Conservation (phyloP, 2,888 invertebrate genomes). For the Arge pagana region DNA sequence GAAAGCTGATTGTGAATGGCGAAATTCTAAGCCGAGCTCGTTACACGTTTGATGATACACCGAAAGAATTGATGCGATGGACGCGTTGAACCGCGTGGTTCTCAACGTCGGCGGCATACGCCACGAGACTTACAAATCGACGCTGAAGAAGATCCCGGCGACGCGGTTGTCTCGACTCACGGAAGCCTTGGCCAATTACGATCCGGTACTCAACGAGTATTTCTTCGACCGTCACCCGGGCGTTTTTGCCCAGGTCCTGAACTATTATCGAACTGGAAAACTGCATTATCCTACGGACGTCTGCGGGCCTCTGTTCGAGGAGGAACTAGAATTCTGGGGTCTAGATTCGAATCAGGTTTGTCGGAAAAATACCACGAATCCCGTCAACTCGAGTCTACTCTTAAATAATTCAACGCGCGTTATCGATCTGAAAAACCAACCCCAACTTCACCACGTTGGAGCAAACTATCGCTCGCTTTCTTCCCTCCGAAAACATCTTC, state of each 20-base stretch:
- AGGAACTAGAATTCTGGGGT: slow-evolving; percentile 96
- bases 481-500: too few species aligned
- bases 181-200: slow-evolving; percentile 86
- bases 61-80: slow-evolving; percentile 62
- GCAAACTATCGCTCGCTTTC: too few species aligned
- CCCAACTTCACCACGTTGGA: too few species aligned
- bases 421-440: too few species aligned
- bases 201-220: slow-evolving; percentile 87
- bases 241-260: slow-evolving; percentile 87
- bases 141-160: slow-evolving; percentile 88
- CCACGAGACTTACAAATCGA: slow-evolving; percentile 78
- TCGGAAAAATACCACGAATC: too few species aligned
- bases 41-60: slow-evolving; percentile 3
- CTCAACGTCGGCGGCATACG: slow-evolving; percentile 90
- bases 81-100: slow-evolving; percentile 92
- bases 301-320: slow-evolving; percentile 95
- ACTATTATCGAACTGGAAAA: slow-evolving; percentile 91
- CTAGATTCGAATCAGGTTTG: slow-evolving; percentile 86
- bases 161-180: slow-evolving; percentile 81
- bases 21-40: too few species aligned
- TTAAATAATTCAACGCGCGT: too few species aligned
- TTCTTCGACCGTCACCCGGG: slow-evolving; percentile 88
- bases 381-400: too few species aligned
- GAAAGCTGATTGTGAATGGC: too few species aligned
- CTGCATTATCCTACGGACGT: slow-evolving; percentile 96